Base-by-base conservation (phyloP, 2,113 vertebrate species). In the Pedionomus torquatus region DNA sequence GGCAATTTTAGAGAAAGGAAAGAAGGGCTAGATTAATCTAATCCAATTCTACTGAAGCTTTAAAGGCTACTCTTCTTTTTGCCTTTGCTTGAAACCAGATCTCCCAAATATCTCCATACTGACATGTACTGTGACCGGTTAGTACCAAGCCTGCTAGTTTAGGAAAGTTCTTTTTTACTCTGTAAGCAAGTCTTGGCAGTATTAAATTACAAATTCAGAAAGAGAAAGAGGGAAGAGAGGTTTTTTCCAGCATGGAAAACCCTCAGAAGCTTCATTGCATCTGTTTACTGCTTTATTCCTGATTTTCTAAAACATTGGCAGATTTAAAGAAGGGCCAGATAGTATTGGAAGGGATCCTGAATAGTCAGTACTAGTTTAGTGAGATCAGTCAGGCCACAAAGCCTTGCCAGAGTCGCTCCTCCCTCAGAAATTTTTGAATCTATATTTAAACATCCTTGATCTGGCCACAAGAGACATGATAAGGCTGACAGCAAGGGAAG, bases 371-470 rank as follows among this genome's bases (percentile, higher is more conserved):
- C 49, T 43, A 39, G 77, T 91, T 96, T 63, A 46, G 58, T 49
- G 78, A 92, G 87, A 94, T 95, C 90, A 58, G 71, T 64, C 63
- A 94, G 93, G 68, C 91, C 94, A 75, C 4, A 39, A 20, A 66
- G 51, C 78, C 21, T 65, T 91, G 92, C 98, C 97, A 96, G 54
- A 87, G 75, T 46, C 5, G 21, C 89, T 91, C 70, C 93, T 96
- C 93, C 76, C 97, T 92, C 78, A 85, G 87, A 97, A 95, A 92
- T 85, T 76, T 91, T 79, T 78, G 63, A 83, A 52, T 89, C 95
- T 96, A 39, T 96, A 91, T 95, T 97, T 97, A 96, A 93, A 91
- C 85, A 68, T 55, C 48, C 69, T 92, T 95, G 86, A 91, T 94
- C 72, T 74, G 87, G 28, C 72, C 81, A 68, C 43, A 52, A 41